Evolutionary conservation across 1,140 invertebrate genomes (phyloP).

Genomic region (Drosophila mauritiana): DNA sequence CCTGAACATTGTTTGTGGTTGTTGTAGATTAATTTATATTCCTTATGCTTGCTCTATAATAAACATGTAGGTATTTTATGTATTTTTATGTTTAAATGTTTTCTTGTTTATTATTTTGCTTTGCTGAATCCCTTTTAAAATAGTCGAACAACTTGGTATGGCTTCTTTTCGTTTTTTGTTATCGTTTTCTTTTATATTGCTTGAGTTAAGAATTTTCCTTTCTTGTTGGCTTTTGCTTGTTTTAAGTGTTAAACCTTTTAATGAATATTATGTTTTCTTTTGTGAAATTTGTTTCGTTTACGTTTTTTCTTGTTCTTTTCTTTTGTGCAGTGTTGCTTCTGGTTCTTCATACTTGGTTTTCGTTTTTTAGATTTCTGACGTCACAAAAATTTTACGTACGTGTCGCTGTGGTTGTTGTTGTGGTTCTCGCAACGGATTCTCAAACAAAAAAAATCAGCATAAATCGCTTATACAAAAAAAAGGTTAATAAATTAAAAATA

Average conservation of each 20-base stretch:
- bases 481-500: constrained; percentile 31
- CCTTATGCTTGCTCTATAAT: constrained; percentile 35
- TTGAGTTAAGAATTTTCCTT: constrained; percentile 29
- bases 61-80: constrained; percentile 43
- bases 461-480: constrained; percentile 15
- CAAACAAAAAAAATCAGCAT: constrained; percentile 53
- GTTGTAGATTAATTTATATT: constrained; percentile 44
- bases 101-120: constrained; percentile 22
- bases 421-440: constrained; percentile 78
- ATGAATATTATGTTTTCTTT: constrained; percentile 16
- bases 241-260: constrained; percentile 50
- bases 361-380: constrained; percentile 75
- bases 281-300: constrained; percentile 36
- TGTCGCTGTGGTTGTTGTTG: constrained; percentile 59
- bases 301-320: constrained; percentile 24
- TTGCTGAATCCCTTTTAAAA: constrained; percentile 37
- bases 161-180: constrained; percentile 8
- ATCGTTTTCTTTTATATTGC: constrained; percentile 20
- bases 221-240: constrained; percentile 11
- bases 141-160: constrained; percentile 52
- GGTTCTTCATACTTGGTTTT: constrained; percentile 15
- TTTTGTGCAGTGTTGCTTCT: constrained; percentile 36
- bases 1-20: constrained; percentile 69
- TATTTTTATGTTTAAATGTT: constrained; percentile 44
- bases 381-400: constrained; percentile 77